phyloP scores from a whole-genome alignment of 2,888 invertebrate genomes.

The Eupithecia inturbata region DNA sequence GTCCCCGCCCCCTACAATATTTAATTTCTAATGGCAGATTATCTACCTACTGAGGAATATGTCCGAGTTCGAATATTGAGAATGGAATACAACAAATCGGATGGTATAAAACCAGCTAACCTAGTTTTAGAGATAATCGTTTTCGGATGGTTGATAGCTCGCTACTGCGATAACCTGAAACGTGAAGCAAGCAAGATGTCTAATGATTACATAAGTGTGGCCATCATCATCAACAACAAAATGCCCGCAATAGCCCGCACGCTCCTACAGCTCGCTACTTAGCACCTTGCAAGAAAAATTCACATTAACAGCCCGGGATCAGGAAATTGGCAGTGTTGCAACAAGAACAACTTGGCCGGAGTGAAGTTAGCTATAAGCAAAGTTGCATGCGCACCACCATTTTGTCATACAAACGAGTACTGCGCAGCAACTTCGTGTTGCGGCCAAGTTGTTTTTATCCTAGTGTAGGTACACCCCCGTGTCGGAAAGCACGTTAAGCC shows the following conservation, averaged over 20 bases:
- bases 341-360: too few relatives aligned
- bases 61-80: neutral
- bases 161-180: slow-evolving; percentile 14
- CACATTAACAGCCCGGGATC: too few relatives aligned
- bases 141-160: slow-evolving; percentile 26
- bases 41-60: neutral
- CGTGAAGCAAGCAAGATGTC: slow-evolving; percentile 10
- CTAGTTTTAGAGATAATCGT: slow-evolving; percentile 34
- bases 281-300: too few relatives aligned
- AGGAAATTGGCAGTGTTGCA: too few relatives aligned
- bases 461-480: too few relatives aligned
- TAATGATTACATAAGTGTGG: neutral
- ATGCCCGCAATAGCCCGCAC: neutral
- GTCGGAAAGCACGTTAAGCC: too few relatives aligned
- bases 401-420: too few relatives aligned
- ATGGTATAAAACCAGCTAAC: slow-evolving; percentile 11
- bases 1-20: neutral
- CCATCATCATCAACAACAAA: neutral
- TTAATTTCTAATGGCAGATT: neutral
- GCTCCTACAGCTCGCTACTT: too few relatives aligned
- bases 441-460: too few relatives aligned
- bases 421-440: too few relatives aligned
- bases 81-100: neutral
- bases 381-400: too few relatives aligned
- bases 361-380: too few relatives aligned